phyloP scores from a whole-genome alignment of 2,888 invertebrate species.

The Troides aeacus region DNA sequence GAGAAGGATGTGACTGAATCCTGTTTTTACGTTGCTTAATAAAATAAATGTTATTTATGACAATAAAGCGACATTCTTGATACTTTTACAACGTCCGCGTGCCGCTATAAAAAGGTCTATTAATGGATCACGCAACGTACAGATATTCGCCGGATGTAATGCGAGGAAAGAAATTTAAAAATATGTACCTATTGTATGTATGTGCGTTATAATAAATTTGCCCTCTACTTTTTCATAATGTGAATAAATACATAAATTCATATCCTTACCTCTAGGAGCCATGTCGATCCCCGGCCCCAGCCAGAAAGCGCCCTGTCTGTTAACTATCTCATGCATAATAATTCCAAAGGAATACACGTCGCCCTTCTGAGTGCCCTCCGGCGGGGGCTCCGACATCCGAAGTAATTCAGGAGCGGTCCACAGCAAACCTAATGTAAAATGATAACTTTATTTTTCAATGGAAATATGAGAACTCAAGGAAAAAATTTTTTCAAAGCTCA shows the following conservation, averaged over 20 bases:
- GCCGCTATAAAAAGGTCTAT: background rate
- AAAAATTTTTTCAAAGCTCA: too few relatives aligned
- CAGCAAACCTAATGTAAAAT: constrained; percentile 83
- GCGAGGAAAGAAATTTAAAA: too few relatives aligned
- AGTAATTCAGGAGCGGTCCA: constrained; percentile 97
- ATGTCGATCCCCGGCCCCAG: constrained; percentile 82
- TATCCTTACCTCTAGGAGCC: constrained; percentile 84
- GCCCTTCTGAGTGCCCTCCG: constrained; percentile 92
- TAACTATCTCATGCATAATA: constrained; percentile 95
- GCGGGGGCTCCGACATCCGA: constrained; percentile 81
- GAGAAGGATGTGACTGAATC: too few relatives aligned
- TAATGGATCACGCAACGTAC: background rate
- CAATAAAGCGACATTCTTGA: background rate
- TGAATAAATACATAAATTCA: constrained; percentile 8
- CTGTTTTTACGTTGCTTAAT: too few relatives aligned
- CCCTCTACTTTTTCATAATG: too few relatives aligned
- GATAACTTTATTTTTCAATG: background rate
- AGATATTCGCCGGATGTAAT: background rate
- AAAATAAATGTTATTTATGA: too few relatives aligned
- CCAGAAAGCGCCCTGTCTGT: constrained; percentile 93
- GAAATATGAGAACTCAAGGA: too few relatives aligned
- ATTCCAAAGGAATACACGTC: constrained; percentile 98
- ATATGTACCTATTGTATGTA: too few relatives aligned
- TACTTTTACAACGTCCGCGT: background rate
- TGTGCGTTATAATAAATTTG: too few relatives aligned